Percentiles rank a stretch among this genome's conserved stretches.
phyloP scores from a whole-genome alignment of 1,140 invertebrate species.

The Drosophila ironensis region DNA sequence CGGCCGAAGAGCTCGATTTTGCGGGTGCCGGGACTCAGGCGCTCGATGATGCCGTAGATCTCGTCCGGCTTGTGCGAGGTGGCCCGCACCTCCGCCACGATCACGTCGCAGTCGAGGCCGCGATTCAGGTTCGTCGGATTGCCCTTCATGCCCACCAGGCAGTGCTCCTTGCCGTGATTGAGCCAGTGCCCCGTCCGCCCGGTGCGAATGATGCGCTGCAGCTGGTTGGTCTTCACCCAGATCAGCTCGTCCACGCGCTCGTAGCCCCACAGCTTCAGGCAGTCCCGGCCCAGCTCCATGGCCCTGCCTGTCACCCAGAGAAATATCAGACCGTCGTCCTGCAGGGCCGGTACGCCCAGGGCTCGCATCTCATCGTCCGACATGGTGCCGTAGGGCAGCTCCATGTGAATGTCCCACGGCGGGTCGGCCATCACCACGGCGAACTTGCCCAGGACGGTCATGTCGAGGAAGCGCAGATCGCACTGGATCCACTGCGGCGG shows the following conservation, averaged over 20 bases:
- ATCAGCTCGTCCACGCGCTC: constrained; percentile 98
- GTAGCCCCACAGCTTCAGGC: constrained; percentile 96
- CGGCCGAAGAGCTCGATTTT: constrained; percentile 99
- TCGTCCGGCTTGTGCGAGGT: constrained; percentile 99
- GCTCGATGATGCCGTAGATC: constrained; percentile 96
- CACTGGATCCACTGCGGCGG: constrained; percentile 98
- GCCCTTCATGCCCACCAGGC: constrained; percentile 98
- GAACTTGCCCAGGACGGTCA: constrained; percentile 97
- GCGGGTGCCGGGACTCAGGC: constrained; percentile 94
- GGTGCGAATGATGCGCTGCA: constrained; percentile 98
- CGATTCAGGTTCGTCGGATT: constrained; percentile 95
- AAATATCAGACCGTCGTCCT: constrained; percentile 98
- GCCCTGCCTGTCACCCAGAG: constrained; percentile 99
- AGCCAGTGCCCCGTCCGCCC: constrained; percentile 98
- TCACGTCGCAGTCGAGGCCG: constrained; percentile 98
- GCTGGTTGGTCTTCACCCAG: constrained; percentile 99
- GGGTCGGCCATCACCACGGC: constrained; percentile 98
- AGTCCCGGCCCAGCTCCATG: constrained; percentile 98
- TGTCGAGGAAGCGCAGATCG: constrained; percentile 96
- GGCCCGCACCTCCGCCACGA: constrained; percentile 98
- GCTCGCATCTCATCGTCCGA: constrained; percentile 99
- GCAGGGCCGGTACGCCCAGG: constrained; percentile 92
- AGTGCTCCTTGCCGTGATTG: constrained; percentile 99
- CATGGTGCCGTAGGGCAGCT: constrained; percentile 99
- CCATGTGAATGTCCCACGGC: constrained; percentile 97